phyloP scores from a whole-genome alignment of 2,113 vertebrate genomes.

The Pterophyllum scalare region DNA sequence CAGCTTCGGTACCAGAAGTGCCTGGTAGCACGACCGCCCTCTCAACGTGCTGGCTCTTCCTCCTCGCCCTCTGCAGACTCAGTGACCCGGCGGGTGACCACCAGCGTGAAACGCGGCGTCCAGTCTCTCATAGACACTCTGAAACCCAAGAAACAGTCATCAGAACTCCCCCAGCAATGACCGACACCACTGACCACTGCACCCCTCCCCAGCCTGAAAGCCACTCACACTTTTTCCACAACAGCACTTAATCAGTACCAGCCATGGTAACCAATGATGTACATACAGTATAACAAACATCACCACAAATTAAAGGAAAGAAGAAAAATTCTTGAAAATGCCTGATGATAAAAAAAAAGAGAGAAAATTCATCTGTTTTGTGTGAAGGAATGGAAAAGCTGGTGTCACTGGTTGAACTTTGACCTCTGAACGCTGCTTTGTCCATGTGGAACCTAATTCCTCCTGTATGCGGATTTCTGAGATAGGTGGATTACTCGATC shows the following conservation, averaged over 20 bases:
- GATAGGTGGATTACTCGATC: conserved; percentile 31
- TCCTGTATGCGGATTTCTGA: conserved; percentile 28
- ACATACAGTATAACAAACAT: conserved; percentile 69
- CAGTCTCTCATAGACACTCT: conserved; percentile 99
- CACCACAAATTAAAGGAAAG: conserved; percentile 43
- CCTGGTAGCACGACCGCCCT: conserved; percentile 92
- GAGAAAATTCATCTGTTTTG: conserved; percentile 2
- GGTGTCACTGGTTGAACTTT: conserved; percentile 40
- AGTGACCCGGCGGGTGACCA: conserved; percentile 92
- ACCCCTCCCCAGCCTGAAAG: conserved; percentile 38
- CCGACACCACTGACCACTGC: conserved; percentile 51
- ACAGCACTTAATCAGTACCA: conserved; percentile 61
- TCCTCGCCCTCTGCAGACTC: conserved; percentile 90
- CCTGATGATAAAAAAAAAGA: conserved; percentile 4
- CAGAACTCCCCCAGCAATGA: conserved; percentile 90
- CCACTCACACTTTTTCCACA: conserved; percentile 62
- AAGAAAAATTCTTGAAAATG: neutral
- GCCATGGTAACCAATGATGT: conserved; percentile 69
- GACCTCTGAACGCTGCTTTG: conserved; percentile 28
- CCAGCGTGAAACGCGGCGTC: conserved; percentile 94
- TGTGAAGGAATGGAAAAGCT: conserved; percentile 30
- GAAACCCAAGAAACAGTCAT: conserved; percentile 94
- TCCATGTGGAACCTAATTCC: conserved; percentile 13
- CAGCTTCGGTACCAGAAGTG: conserved; percentile 99
- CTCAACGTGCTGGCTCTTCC: conserved; percentile 86